Percentiles rank a stretch among this genome's conserved stretches.
These are phyloP conservation scores for Polylopha cassiicola DNA, from an alignment of 2,888 invertebrate species.

Conservation along the genomic window DNA sequence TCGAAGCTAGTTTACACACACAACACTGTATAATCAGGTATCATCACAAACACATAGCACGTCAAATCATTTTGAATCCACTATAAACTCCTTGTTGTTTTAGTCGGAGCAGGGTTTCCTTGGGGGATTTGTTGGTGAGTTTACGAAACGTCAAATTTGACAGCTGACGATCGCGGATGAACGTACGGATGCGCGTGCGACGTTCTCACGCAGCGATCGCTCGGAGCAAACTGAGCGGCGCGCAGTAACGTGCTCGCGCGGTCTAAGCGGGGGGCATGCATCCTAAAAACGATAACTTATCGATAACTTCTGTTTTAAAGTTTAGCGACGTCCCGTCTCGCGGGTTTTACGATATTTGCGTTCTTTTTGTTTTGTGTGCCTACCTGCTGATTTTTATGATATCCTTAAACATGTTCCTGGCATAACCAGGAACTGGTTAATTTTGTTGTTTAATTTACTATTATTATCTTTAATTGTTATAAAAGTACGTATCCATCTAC, in stretches of 20 bases:
- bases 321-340: slow-evolving; percentile 7
- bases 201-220: slow-evolving; percentile 20
- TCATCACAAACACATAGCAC: slow-evolving; percentile 47
- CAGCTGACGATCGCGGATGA: slow-evolving; percentile 48
- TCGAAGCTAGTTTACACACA: slow-evolving; percentile 38
- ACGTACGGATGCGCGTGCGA: slow-evolving; percentile 18
- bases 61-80: slow-evolving; percentile 46
- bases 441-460: too few relatives aligned
- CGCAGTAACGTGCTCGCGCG: slow-evolving; percentile 19
- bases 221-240: slow-evolving; percentile 23
- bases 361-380: not conserved
- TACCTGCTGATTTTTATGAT: not conserved
- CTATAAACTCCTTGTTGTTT: slow-evolving; percentile 36
- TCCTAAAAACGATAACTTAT: slow-evolving; percentile 57
- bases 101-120: slow-evolving; percentile 25
- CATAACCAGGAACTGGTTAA: too few relatives aligned
- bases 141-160: slow-evolving; percentile 64
- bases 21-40: slow-evolving; percentile 38
- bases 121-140: slow-evolving; percentile 28
- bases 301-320: slow-evolving; percentile 47
- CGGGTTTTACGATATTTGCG: slow-evolving; percentile 9
- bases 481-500: too few relatives aligned
- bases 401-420: too few relatives aligned
- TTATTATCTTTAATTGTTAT: too few relatives aligned
- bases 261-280: slow-evolving; percentile 55